Evolutionary conservation across 1,140 invertebrate genomes (phyloP).

Genomic region (Cydia fagiglandana): DNA sequence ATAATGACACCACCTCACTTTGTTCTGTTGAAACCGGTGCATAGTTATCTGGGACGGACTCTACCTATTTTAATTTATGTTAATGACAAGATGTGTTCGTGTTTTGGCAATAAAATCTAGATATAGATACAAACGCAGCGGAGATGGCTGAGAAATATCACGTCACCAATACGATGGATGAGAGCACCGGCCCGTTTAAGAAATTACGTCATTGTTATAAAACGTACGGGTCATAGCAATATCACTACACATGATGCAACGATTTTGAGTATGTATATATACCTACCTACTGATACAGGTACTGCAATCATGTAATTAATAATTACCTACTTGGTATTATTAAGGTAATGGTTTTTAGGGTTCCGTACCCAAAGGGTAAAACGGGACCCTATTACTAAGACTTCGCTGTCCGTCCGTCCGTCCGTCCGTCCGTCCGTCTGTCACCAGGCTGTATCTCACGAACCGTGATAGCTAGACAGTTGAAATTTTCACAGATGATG

Average conservation of each 20-base stretch:
- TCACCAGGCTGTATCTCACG: no score
- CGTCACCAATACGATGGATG: constrained; percentile 27
- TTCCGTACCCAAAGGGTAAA: no score
- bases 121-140: constrained; percentile 7
- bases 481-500: no score
- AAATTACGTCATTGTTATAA: constrained; percentile 26
- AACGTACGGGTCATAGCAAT: constrained; percentile 10
- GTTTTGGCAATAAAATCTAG: neutral
- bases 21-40: no score
- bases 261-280: neutral
- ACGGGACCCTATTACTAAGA: no score
- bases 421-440: no score
- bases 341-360: neutral
- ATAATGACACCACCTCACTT: no score
- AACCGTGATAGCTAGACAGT: no score
- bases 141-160: constrained; percentile 16
- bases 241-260: neutral
- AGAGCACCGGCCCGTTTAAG: constrained; percentile 24
- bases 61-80: neutral
- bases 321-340: neutral
- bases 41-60: no score
- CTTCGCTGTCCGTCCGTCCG: no score
- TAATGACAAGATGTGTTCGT: constrained; percentile 25
- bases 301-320: neutral
- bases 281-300: neutral